Base-by-base conservation (phyloP, 2,113 vertebrate species). In the Dipodomys ordii region DNA sequence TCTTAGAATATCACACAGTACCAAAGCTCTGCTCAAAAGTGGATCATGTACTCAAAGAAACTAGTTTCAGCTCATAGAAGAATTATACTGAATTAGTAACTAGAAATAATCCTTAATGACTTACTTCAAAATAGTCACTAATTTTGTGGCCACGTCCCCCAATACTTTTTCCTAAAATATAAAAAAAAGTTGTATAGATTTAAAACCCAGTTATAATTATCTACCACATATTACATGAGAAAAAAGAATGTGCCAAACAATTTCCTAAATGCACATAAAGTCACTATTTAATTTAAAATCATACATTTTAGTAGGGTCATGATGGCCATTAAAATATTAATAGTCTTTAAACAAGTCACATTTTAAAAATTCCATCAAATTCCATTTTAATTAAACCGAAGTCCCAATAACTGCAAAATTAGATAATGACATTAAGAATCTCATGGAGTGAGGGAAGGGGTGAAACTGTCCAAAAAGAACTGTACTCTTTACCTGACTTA, bases 81-180 rank as follows among this genome's bases (percentile, higher is more conserved):
- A 97, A 92, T 74, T 82, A 80, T 39, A 92, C 0, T 64, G 28
- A 80, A 91, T 84, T 88, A 94, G 46, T 67, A 90, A 77, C 10
- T 71, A 12, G n/a, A 96, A 82, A 86, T 67, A 95, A 78, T 84
- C 27, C 39, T 94, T 46, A 95, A 92, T 93, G 94, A 97, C 99
- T 99, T 98, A 99, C 99, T 98, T 99, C 99, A 99, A 99, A 99
- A 98, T 99, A 99, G 98, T 99, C 99, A 97, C 99, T 99, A 98
- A 99, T 99, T 98, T 99, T 99, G 98, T 99, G 99, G 98, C 99
- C 99, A 98, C 99, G 99, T 96, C 98, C 99, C 94, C 98, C 98
- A 83, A 98, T 98, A 97, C 84, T 98, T 98, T 99, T 99, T 96
- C 99, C 99, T 99, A 97, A 91, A 89, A 96, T 32, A 86, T 44